phyloP scores from a whole-genome alignment of 1,140 invertebrate species.

The Popillia japonica region DNA sequence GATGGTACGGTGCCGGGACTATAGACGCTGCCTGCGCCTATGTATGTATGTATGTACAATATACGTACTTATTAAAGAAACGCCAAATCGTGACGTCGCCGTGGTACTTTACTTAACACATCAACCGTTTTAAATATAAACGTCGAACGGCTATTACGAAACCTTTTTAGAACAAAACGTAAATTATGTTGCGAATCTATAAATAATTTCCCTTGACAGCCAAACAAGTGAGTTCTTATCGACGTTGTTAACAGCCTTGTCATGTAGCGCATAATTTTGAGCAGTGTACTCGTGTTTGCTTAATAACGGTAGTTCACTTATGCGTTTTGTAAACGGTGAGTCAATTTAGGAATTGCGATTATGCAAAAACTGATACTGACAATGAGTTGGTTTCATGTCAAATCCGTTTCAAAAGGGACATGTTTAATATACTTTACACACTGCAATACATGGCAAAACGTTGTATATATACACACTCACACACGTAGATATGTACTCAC shows the following conservation, averaged over 20 bases:
- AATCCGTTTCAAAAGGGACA: no score
- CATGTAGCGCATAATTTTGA: conserved; percentile 10
- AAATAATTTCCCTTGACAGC: conserved; percentile 15
- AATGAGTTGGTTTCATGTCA: no score
- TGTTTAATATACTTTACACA: no score
- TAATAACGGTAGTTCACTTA: not conserved
- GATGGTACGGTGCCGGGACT: not conserved
- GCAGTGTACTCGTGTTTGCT: not conserved
- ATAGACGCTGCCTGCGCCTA: not conserved
- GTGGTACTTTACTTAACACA: not conserved
- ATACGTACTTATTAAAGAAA: not conserved
- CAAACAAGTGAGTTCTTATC: not conserved
- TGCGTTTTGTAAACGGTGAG: not conserved
- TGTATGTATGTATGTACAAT: not conserved
- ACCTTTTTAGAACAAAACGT: not conserved
- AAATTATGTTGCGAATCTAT: not conserved
- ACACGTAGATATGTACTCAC: no score
- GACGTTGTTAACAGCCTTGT: conserved; percentile 5
- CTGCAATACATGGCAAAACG: no score
- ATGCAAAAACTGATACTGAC: no score
- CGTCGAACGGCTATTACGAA: not conserved
- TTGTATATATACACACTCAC: no score
- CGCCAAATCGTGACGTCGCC: no score
- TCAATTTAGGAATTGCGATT: no score
- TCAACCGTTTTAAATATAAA: not conserved